Percentiles rank a stretch among this genome's conserved stretches.
These are phyloP conservation scores for Oryzias dopingdopingensis DNA, from an alignment of 2,797 vertebrate genomes.

Conservation along the genomic window DNA sequence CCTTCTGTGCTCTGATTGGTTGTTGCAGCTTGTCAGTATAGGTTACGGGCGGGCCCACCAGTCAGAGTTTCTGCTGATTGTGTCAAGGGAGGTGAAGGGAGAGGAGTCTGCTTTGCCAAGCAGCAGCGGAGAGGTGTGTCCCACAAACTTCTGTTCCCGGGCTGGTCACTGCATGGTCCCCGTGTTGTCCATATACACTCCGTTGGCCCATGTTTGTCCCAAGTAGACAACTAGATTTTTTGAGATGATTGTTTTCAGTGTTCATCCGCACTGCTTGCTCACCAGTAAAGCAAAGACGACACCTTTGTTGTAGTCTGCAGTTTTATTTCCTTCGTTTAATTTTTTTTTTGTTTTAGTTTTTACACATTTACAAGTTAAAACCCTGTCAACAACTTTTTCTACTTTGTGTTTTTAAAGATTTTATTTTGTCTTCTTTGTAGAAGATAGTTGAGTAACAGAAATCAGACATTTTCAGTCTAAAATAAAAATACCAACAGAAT, in stretches of 20 bases:
- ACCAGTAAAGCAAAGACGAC: constrained; percentile 47
- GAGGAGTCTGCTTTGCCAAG: constrained; percentile 90
- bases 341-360: constrained; percentile 18
- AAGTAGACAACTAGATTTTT: constrained; percentile 48
- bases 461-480: not conserved
- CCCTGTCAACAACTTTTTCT: constrained; percentile 37
- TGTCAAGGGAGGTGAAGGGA: constrained; percentile 93
- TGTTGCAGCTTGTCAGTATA: constrained; percentile 96
- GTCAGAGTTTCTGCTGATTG: constrained; percentile 97
- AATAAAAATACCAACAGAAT: not conserved
- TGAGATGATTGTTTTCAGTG: constrained; percentile 40
- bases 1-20: constrained; percentile 89
- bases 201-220: constrained; percentile 58
- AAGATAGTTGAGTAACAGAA: constrained; percentile 7
- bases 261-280: constrained; percentile 61
- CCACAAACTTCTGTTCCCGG: constrained; percentile 73
- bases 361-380: constrained; percentile 31
- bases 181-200: constrained; percentile 71
- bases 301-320: constrained; percentile 45
- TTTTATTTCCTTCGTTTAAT: constrained; percentile 15
- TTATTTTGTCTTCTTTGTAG: constrained; percentile 14
- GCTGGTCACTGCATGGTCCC: constrained; percentile 83
- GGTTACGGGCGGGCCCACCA: constrained; percentile 91
- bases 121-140: constrained; percentile 93
- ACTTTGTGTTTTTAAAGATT: constrained; percentile 34